Conservation (phyloP, 53 echinoderm and acorn worm genomes). For the Zoroaster sp. region DNA sequence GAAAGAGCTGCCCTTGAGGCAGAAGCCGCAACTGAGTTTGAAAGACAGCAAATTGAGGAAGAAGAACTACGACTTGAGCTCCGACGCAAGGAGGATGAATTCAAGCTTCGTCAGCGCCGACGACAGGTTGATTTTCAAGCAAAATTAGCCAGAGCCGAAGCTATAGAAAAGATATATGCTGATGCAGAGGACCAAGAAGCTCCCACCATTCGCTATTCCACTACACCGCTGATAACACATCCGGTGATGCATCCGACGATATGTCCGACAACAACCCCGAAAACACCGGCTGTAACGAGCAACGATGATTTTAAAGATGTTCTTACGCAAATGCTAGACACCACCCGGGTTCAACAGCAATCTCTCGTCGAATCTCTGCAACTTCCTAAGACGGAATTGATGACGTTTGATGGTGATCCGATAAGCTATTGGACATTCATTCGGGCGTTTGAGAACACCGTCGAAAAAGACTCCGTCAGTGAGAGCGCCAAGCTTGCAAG, state of each 20-base stretch:
- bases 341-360: constrained; percentile 25
- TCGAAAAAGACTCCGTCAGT: constrained; percentile 14
- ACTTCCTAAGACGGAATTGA: constrained; percentile 32
- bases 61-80: constrained; percentile 30
- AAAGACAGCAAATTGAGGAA: constrained; percentile 10
- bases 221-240: neutral
- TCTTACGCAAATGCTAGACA: constrained; percentile 10
- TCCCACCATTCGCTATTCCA: neutral
- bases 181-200: neutral
- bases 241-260: neutral
- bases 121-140: neutral
- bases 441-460: constrained; percentile 33
- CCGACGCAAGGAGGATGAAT: neutral
- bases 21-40: neutral
- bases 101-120: constrained; percentile 2
- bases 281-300: too few species aligned
- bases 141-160: neutral
- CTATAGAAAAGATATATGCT: neutral
- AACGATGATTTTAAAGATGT: too few species aligned
- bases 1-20: constrained; percentile 10
- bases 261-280: neutral
- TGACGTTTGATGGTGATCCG: constrained; percentile 26
- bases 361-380: constrained; percentile 34
- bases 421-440: constrained; percentile 31
- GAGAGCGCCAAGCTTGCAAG: constrained; percentile 35